phyloP scores from a whole-genome alignment of 2,888 invertebrate species.

The Seira ritae region DNA sequence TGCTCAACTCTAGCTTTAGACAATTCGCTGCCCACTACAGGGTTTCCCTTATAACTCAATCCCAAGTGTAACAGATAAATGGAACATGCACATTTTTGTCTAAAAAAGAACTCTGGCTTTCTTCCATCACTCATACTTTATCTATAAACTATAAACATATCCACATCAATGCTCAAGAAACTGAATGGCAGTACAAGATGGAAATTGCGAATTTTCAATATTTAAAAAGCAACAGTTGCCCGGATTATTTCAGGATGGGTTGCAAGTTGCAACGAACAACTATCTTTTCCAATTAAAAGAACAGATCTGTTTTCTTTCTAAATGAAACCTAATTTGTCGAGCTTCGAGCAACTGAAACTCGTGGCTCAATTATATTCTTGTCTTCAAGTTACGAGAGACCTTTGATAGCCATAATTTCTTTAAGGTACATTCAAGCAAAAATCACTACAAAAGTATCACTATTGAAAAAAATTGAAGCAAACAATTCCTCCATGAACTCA shows the following conservation, averaged over 20 bases:
- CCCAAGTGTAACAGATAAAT: neutral
- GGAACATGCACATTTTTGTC: slow-evolving; percentile 30
- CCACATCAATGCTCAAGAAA: neutral
- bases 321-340: too few species aligned
- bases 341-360: too few species aligned
- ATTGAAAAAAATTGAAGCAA: neutral
- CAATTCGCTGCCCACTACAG: neutral
- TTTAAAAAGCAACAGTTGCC: too few species aligned
- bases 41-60: neutral
- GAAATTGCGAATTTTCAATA: neutral
- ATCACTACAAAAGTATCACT: too few species aligned
- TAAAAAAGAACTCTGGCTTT: slow-evolving; percentile 16
- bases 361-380: too few species aligned
- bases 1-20: neutral
- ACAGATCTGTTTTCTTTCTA: too few species aligned
- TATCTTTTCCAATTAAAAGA: neutral
- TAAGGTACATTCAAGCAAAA: too few species aligned
- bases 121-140: slow-evolving; percentile 36
- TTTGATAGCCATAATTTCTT: too few species aligned
- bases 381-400: too few species aligned
- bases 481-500: neutral
- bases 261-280: neutral
- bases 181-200: neutral
- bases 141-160: slow-evolving; percentile 23
- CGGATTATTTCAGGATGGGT: too few species aligned